These are phyloP conservation scores for Ophiothrix spiculata DNA, from an alignment of 35 echinoderm and acorn worm genomes.

Conservation along the genomic window DNA sequence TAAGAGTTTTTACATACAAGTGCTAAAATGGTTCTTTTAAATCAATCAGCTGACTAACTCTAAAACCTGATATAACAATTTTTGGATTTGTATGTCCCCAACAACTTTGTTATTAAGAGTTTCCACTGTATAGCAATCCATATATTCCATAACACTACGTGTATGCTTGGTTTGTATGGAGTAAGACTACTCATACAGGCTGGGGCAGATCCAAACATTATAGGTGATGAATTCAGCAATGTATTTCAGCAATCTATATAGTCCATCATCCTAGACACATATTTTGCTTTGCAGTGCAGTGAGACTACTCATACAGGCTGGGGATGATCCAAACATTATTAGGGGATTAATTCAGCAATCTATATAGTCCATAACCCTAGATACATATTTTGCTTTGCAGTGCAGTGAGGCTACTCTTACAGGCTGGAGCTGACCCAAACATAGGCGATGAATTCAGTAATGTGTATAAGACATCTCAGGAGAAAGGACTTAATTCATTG, in stretches of 20 bases:
- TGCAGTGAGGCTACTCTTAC: slow-evolving; percentile 58
- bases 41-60: too few relatives aligned
- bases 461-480: slow-evolving; percentile 68
- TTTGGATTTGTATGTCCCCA: too few relatives aligned
- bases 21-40: too few relatives aligned
- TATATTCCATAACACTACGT: too few relatives aligned
- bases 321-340: slow-evolving; percentile 81
- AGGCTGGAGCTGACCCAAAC: slow-evolving; percentile 82
- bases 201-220: slow-evolving; percentile 78
- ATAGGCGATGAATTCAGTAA: slow-evolving; percentile 91
- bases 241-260: slow-evolving; percentile 67
- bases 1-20: too few relatives aligned
- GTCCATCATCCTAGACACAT: too few relatives aligned
- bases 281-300: slow-evolving; percentile 46
- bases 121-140: too few relatives aligned
- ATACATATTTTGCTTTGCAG: slow-evolving; percentile 48
- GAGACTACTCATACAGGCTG: slow-evolving; percentile 61
- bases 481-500: slow-evolving; percentile 71
- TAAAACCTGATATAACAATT: too few relatives aligned
- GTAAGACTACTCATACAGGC: slow-evolving; percentile 62
- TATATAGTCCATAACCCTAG: too few relatives aligned
- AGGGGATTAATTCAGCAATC: slow-evolving; percentile 93
- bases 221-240: slow-evolving; percentile 93
- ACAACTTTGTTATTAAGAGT: too few relatives aligned
- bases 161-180: too few relatives aligned